A percentile compares a stretch with the other conserved stretches of the same genome.
Conservation (phyloP, 92 coral and sea anemone species). For the Palythoa heliodiscus region DNA sequence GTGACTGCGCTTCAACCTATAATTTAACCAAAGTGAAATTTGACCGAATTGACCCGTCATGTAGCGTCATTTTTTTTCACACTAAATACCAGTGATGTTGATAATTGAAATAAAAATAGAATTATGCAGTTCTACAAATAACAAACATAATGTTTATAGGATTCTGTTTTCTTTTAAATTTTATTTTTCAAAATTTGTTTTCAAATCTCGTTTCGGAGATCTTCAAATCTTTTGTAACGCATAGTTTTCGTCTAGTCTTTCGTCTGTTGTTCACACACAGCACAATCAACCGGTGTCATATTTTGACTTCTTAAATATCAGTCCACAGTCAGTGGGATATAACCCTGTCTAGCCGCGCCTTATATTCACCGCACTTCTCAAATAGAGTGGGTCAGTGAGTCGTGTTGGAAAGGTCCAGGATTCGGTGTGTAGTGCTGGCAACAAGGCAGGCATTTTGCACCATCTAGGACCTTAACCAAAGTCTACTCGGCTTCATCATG, state of each 20-base stretch:
- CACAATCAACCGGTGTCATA: conserved; percentile 46
- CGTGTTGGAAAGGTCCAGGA: conserved; percentile 42
- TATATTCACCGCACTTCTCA: conserved; percentile 45
- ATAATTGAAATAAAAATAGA: conserved; percentile 24
- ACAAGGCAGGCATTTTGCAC: conserved; percentile 45
- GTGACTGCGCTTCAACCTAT: conserved; percentile 5
- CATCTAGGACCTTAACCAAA: conserved; percentile 46
- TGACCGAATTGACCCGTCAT: conserved; percentile 44
- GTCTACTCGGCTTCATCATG: conserved; percentile 33
- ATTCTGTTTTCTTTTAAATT: neutral
- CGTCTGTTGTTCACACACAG: conserved; percentile 43
- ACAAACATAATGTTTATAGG: neutral
- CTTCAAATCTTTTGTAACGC: conserved; percentile 32
- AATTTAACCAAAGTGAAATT: conserved; percentile 12
- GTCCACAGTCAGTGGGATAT: conserved; percentile 49
- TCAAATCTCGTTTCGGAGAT: neutral
- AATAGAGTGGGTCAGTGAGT: conserved; percentile 41
- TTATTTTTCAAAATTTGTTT: neutral
- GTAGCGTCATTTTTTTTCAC: conserved; percentile 17
- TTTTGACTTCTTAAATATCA: conserved; percentile 48
- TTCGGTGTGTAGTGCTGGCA: conserved; percentile 49
- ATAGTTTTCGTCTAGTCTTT: conserved; percentile 40
- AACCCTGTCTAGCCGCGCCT: conserved; percentile 47
- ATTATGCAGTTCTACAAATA: neutral
- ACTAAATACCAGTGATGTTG: neutral